Evolutionary conservation across 2,113 vertebrate genomes (phyloP).

Genomic region (Orientallactaga bullata): DNA sequence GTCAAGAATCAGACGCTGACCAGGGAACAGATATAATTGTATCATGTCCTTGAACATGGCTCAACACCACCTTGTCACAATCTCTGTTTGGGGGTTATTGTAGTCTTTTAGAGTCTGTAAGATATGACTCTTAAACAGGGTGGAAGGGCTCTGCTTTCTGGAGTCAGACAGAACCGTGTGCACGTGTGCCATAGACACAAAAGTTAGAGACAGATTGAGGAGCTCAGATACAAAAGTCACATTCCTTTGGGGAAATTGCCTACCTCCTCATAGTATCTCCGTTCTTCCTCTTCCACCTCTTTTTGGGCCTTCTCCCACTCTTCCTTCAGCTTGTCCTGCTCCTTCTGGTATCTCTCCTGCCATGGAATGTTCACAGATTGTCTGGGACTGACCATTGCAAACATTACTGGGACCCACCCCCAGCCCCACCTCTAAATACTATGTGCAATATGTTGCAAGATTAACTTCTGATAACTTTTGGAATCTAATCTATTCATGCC

Average conservation of each 20-base stretch:
- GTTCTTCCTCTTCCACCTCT: conserved; percentile 97
- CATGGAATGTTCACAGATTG: neutral
- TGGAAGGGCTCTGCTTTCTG: neutral
- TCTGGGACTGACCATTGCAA: neutral
- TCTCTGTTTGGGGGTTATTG: too few species aligned
- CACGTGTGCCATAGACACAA: neutral
- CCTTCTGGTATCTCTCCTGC: conserved; percentile 95
- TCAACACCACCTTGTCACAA: neutral
- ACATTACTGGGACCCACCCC: neutral
- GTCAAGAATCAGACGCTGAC: neutral
- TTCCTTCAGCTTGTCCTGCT: conserved; percentile 97
- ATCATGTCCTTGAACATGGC: neutral
- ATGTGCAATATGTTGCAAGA: neutral
- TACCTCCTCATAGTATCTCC: conserved; percentile 98
- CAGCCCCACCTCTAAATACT: neutral
- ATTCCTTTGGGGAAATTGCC: neutral
- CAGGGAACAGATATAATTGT: neutral
- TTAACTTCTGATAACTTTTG: neutral
- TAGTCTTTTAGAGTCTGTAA: neutral
- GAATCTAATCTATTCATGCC: neutral
- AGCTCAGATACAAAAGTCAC: neutral
- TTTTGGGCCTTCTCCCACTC: conserved; percentile 98
- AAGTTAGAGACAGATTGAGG: neutral
- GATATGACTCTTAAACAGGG: neutral
- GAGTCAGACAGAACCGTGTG: neutral